Evolutionary conservation across 2,888 invertebrate species (phyloP), one percentile per base, ranked within the genome.

Genomic region (Tiliacea aurago): DNA sequence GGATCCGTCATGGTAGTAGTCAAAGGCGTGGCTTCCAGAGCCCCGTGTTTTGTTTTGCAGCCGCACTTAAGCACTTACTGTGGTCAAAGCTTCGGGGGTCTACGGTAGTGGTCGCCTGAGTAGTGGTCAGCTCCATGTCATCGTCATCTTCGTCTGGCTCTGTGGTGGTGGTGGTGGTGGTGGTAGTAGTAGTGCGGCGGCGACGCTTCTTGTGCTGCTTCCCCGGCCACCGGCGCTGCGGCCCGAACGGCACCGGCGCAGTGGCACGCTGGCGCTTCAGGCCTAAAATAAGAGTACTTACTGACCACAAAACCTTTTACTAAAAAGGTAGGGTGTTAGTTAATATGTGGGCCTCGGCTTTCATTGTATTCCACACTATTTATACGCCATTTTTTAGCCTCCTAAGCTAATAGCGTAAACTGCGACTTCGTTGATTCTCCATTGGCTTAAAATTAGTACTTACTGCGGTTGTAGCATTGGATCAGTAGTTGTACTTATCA

Each of bases 81-180:
- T 92, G 92, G 78, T 92, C 92, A 77, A 87, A 89, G 49, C 85
- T 86, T 67, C 91, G 84, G 4, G 91, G 92, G 58, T 91, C 91
- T 18, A 88, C 51, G 0, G 91, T 91, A n/a, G 91, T 92, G 18
- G 91, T 91, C 0, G 87, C 78, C 4, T 74, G 49, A 0, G 86
- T 81, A 0, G 90, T 90, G 23, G 89, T 90, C 6, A 61, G 80
- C 33, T 79, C 79, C 59, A 56, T 20, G 23, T 83, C 83, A 10
- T 74, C 75, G 18, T 80, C 80, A 11, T 78, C 76, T 5, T 2
- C 23, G n/a, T 78, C 76, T 4, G 76, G 80, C 4, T 73, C 58
- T 4, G 47, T 37, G 1, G 74, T 83, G 1, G 81, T 81, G 3
- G 82, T 81, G 6, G 78, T 81, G 0, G 78, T 81, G 18, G 80